These are phyloP conservation scores for Drosophila barbarae DNA, from an alignment of 2,888 invertebrate species.

Conservation along the genomic window DNA sequence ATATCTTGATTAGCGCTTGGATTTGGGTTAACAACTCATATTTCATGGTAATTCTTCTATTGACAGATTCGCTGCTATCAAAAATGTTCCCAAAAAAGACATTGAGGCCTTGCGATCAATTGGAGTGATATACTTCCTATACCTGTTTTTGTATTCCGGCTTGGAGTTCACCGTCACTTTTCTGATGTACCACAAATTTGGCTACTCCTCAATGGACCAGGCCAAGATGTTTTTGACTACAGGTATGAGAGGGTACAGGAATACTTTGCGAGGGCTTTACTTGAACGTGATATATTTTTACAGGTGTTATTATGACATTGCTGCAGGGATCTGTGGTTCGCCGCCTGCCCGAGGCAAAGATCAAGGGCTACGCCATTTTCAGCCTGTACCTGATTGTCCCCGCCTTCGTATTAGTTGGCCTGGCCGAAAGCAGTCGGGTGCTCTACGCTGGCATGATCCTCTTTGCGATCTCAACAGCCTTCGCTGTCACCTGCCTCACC, in stretches of 20 bases:
- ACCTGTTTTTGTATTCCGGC: slow-evolving; percentile 96
- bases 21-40: slow-evolving; percentile 9
- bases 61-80: slow-evolving; percentile 84
- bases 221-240: slow-evolving; percentile 98
- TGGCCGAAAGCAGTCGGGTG: slow-evolving; percentile 83
- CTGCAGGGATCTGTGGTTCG: slow-evolving; percentile 95
- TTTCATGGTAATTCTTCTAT: slow-evolving; percentile 5
- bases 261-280: no score
- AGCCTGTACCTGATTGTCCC: slow-evolving; percentile 92
- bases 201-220: slow-evolving; percentile 96
- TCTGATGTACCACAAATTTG: slow-evolving; percentile 94
- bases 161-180: slow-evolving; percentile 98
- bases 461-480: slow-evolving; percentile 93
- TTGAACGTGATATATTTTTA: background rate
- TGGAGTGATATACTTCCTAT: slow-evolving; percentile 91
- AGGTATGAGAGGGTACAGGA: slow-evolving; percentile 83
- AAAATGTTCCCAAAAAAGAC: slow-evolving; percentile 83
- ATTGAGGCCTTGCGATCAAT: slow-evolving; percentile 84
- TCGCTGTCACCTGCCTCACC: slow-evolving; percentile 97
- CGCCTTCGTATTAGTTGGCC: slow-evolving; percentile 90
- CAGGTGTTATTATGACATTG: slow-evolving; percentile 91
- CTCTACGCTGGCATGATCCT: slow-evolving; percentile 91
- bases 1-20: background rate
- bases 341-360: slow-evolving; percentile 86
- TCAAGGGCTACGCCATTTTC: slow-evolving; percentile 85